phyloP scores from a whole-genome alignment of 2,888 invertebrate species.

The Conistra vaccinii region DNA sequence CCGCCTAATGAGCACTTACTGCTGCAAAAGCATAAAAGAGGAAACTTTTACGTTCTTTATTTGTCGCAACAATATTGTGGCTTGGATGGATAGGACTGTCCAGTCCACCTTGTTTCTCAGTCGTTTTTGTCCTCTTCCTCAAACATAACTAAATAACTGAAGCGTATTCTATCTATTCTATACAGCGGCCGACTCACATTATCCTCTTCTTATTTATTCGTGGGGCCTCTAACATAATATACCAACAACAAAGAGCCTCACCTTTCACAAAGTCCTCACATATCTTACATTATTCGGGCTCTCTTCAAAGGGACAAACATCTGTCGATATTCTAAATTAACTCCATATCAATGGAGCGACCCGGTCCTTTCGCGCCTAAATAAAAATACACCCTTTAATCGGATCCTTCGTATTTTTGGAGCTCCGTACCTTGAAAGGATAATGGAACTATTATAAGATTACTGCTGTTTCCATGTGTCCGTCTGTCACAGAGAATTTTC shows the following conservation, averaged over 20 bases:
- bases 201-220: slow-evolving; percentile 30
- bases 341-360: slow-evolving; percentile 54
- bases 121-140: background rate
- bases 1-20: too few relatives aligned
- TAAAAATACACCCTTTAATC: slow-evolving; percentile 60
- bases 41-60: too few relatives aligned
- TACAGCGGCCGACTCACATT: background rate
- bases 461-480: background rate
- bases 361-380: slow-evolving; percentile 41
- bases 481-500: background rate
- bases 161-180: background rate
- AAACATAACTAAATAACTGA: slow-evolving; percentile 1
- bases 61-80: too few relatives aligned
- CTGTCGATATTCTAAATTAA: slow-evolving; percentile 64
- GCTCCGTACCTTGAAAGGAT: background rate
- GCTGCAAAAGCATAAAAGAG: too few relatives aligned
- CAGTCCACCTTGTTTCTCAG: too few relatives aligned
- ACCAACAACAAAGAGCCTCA: slow-evolving; percentile 25
- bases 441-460: background rate
- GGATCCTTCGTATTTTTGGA: slow-evolving; percentile 33
- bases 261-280: slow-evolving; percentile 35
- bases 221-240: slow-evolving; percentile 24
- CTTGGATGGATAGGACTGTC: too few relatives aligned
- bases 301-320: slow-evolving; percentile 54
- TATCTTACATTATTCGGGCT: slow-evolving; percentile 33